Evolutionary conservation across 2,797 vertebrate species (phyloP), one percentile per base, ranked within the genome.

Genomic region (Fistularia commersonii): DNA sequence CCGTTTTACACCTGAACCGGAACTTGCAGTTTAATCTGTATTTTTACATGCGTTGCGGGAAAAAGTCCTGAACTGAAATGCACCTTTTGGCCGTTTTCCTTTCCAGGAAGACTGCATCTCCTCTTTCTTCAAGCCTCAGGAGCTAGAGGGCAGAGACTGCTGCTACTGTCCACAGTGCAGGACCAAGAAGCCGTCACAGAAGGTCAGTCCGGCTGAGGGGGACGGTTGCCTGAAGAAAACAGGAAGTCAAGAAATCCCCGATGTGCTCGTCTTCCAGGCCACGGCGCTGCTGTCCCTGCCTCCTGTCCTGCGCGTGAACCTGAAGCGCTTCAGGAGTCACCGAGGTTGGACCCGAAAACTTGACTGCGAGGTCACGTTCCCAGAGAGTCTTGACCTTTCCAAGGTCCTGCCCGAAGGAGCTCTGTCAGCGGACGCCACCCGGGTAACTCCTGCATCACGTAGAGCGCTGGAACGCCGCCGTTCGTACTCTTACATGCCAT

Each of bases 281-380:
- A 13, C 78, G 50, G 84, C 51, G 40, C 68, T 90, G n/a, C 54
- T 75, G 34, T 79, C 80, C 15, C 56, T 91, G 54, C 90, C 90
- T 48, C 61, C 0, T 0, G 72, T 91, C 60, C 23, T 91, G 62
- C 88, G 87, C 39, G 6, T 91, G 13, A 77, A 87, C 47, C 66
- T 91, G 54, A 89, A 89, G 41, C 80, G 90, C 45, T 90, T 85
- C 60, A 57, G 84, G 13, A 79, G 45, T 46, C 0, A 0, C 0
- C 0, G 0, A 0, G 45, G 64, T 8, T 8, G 0, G 13, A 82
- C 69, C 9, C 6, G 1, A 3, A 90, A 91, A 61, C 77, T 91
- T 7, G 0, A 61, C 2, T 64, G 55, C 63, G 35, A 0, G 33
- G 82, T 91, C 3, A 62, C 69, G 10, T 91, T 91, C 47, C 84